Conservation (phyloP, 2,888 invertebrate genomes). For the Drosophila multiciliata region DNA sequence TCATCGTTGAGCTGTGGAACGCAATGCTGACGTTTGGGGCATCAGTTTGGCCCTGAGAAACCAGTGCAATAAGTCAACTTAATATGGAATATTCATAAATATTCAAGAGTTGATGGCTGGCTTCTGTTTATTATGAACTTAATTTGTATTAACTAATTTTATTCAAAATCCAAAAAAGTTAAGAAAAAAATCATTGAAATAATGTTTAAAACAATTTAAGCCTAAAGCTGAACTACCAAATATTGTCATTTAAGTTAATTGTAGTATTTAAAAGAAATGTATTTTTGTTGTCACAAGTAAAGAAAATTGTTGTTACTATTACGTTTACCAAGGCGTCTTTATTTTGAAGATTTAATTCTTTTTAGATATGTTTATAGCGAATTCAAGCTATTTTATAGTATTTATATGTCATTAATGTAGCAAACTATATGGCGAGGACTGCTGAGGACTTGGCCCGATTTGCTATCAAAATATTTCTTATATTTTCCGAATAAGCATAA, state of each 20-base stretch:
- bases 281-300: constrained; percentile 35
- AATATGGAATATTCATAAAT: neutral
- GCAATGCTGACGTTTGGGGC: neutral
- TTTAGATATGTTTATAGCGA: neutral
- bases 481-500: neutral
- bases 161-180: constrained; percentile 13
- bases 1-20: constrained; percentile 2
- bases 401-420: neutral
- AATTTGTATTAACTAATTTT: constrained; percentile 26
- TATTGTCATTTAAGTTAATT: constrained; percentile 58
- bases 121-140: constrained; percentile 6
- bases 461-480: neutral
- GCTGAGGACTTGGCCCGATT: fast-evolving
- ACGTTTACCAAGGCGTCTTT: neutral
- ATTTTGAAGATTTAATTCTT: neutral
- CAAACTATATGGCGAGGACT: neutral
- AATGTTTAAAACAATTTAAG: constrained; percentile 17
- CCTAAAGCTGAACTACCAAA: constrained; percentile 71
- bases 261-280: constrained; percentile 34
- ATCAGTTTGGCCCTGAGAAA: constrained; percentile 15
- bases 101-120: constrained; percentile 16
- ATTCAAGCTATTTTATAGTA: neutral
- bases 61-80: constrained; percentile 30
- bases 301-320: constrained; percentile 30
- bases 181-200: neutral